A percentile compares a stretch with the other conserved stretches of the same genome.
phyloP scores from a whole-genome alignment of 1,140 invertebrate genomes.

The Akabosia matsudoensis region DNA sequence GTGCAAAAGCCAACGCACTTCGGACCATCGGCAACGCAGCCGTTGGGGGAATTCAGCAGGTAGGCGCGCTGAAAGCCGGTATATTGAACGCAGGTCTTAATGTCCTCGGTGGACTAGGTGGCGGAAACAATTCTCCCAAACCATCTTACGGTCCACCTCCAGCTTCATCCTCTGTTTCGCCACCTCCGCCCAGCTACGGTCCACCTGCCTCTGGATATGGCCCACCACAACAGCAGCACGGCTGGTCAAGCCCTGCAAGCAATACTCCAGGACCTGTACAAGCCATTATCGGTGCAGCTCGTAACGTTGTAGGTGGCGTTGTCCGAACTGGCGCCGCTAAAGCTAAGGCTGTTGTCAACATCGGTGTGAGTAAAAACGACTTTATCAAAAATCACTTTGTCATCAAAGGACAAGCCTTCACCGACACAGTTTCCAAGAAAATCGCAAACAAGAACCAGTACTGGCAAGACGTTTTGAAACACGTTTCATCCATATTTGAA shows the following conservation, averaged over 20 bases:
- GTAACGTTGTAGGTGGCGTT: background rate
- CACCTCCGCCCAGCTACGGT: background rate
- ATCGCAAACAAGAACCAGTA: background rate
- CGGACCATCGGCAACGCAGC: background rate
- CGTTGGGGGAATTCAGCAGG: background rate
- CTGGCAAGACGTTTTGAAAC: background rate
- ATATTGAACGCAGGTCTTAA: background rate
- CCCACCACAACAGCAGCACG: background rate
- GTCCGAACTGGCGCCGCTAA: background rate
- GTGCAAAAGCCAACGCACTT: background rate
- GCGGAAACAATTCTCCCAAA: background rate
- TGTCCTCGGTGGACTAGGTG: background rate
- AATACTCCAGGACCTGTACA: background rate
- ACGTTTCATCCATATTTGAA: background rate
- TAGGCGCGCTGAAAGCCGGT: background rate
- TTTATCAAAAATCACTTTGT: background rate
- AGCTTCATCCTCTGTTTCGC: background rate
- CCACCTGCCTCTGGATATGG: background rate
- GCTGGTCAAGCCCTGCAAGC: no score
- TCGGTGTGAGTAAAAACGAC: background rate
- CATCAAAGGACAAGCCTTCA: background rate
- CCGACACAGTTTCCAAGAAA: constrained; percentile 3
- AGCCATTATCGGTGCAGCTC: background rate
- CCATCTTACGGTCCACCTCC: background rate
- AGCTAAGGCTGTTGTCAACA: background rate